These are phyloP conservation scores for Melanocharis versteri DNA, from an alignment of 2,113 vertebrate genomes.

Conservation along the genomic window DNA sequence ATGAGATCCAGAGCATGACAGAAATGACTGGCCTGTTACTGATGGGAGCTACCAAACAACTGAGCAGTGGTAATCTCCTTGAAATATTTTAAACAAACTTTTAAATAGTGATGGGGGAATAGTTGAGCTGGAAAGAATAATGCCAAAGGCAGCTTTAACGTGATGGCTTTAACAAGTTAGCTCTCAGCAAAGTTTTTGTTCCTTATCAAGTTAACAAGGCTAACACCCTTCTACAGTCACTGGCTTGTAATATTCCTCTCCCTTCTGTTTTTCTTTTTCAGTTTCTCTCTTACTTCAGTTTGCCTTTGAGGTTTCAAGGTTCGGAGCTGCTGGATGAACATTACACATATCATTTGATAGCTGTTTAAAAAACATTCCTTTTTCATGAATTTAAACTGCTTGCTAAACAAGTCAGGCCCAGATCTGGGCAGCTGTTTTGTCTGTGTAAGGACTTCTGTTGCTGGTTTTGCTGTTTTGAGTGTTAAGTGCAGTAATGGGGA, in stretches of 20 bases:
- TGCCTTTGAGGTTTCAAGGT: not conserved
- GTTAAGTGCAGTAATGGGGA: not conserved
- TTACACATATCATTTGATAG: not conserved
- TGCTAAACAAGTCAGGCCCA: not conserved
- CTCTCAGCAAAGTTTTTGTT: not conserved
- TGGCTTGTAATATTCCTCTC: not conserved
- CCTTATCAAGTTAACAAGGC: not conserved
- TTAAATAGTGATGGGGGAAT: not conserved
- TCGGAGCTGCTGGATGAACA: not conserved
- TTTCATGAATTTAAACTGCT: not conserved
- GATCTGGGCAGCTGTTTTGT: not conserved
- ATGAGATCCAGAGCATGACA: not conserved
- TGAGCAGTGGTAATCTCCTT: conserved; percentile 32
- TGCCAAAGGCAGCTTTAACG: not conserved
- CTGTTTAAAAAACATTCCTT: not conserved
- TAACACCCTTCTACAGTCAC: not conserved
- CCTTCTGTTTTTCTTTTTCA: not conserved
- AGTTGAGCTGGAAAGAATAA: not conserved
- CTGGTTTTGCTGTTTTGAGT: not conserved
- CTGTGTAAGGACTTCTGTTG: not conserved
- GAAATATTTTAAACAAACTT: conserved; percentile 20
- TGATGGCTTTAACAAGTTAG: not conserved
- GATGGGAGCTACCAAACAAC: conserved; percentile 17
- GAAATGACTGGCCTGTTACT: conserved; percentile 9
- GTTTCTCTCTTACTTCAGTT: not conserved